Percentiles rank a stretch among this genome's conserved stretches.
Conservation (phyloP, 2,797 vertebrate genomes). For the Cygnus olor region DNA sequence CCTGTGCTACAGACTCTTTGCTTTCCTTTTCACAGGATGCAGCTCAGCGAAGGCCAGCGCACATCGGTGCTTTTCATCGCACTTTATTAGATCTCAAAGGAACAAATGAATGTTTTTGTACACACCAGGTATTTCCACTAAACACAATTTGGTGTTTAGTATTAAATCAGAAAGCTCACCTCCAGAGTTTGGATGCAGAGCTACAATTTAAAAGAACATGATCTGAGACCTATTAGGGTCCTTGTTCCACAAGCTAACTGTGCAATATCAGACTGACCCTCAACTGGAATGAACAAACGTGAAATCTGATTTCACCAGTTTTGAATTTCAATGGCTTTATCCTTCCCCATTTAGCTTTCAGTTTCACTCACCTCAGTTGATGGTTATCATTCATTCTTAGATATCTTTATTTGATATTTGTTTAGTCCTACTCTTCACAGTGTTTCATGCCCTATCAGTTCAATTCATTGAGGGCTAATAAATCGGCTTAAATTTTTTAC, state of each 20-base stretch:
- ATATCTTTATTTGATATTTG: neutral
- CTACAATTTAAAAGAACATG: neutral
- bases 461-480: neutral
- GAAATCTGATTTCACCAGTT: neutral
- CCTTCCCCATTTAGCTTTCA: slow-evolving; percentile 20
- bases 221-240: neutral
- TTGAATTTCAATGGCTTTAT: slow-evolving; percentile 25
- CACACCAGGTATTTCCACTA: neutral
- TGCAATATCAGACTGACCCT: neutral
- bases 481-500: neutral
- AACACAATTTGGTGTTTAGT: neutral
- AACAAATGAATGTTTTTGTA: neutral
- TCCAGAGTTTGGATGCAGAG: neutral
- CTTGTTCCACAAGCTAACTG: neutral
- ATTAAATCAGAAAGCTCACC: neutral
- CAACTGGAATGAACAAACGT: neutral
- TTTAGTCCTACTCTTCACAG: neutral
- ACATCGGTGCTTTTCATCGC: neutral
- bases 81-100: neutral
- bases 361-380: slow-evolving; percentile 20
- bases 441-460: neutral
- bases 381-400: slow-evolving; percentile 8
- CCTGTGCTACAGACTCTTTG: neutral
- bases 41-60: neutral
- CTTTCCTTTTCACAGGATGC: neutral